Percentiles rank a stretch among this genome's conserved stretches.
phyloP scores from a whole-genome alignment of 2,888 invertebrate genomes.

The Andricus curvator region DNA sequence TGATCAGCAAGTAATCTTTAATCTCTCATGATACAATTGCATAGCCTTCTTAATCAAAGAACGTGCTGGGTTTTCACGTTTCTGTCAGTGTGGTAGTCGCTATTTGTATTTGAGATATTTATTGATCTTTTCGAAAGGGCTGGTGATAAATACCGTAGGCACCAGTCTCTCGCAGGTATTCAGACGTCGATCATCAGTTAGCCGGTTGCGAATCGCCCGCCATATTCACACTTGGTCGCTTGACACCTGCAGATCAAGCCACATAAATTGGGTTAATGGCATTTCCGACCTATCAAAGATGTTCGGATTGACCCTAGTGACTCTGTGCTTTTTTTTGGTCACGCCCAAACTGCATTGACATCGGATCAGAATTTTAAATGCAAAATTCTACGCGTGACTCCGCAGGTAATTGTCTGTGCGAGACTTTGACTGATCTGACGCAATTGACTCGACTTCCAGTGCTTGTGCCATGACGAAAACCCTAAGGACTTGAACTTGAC shows the following conservation, averaged over 20 bases:
- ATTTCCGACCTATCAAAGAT: slow-evolving; percentile 73
- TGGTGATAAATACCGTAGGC: slow-evolving; percentile 79
- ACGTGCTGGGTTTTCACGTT: slow-evolving; percentile 64
- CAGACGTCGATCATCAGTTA: slow-evolving; percentile 76
- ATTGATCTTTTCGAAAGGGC: slow-evolving; percentile 71
- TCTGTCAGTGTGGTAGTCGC: slow-evolving; percentile 65
- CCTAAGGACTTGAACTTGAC: slow-evolving; percentile 73
- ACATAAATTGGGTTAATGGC: slow-evolving; percentile 79
- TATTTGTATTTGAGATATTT: slow-evolving; percentile 63
- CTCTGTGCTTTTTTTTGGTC: slow-evolving; percentile 74
- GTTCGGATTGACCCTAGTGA: slow-evolving; percentile 75
- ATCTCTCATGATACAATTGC: slow-evolving; percentile 39
- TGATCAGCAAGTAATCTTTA: slow-evolving; percentile 30
- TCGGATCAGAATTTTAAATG: slow-evolving; percentile 65
- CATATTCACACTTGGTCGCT: slow-evolving; percentile 76
- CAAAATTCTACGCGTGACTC: slow-evolving; percentile 76
- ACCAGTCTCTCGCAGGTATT: slow-evolving; percentile 77
- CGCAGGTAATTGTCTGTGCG: slow-evolving; percentile 75
- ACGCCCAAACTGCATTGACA: slow-evolving; percentile 74
- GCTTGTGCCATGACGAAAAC: slow-evolving; percentile 73
- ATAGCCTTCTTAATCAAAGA: slow-evolving; percentile 60
- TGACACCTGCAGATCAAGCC: slow-evolving; percentile 79
- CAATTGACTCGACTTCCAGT: slow-evolving; percentile 76
- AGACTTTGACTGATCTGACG: slow-evolving; percentile 72
- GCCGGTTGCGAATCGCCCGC: slow-evolving; percentile 76